phyloP scores from a whole-genome alignment of 2,888 invertebrate genomes.

The Eristalis intricaria region DNA sequence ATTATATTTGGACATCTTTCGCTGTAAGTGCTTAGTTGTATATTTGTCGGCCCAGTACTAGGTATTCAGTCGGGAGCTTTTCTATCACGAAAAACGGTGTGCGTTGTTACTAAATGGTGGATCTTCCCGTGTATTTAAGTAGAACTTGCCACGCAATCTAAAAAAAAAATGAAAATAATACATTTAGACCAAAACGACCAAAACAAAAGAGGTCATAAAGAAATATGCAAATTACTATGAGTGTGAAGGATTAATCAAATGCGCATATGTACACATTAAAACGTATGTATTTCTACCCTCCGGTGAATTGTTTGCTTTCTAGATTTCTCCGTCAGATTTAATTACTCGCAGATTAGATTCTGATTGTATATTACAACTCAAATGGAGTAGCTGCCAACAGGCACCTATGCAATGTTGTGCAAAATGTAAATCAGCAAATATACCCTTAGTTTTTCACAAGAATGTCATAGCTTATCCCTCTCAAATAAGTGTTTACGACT shows the following conservation, averaged over 20 bases:
- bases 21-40: no score
- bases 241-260: conserved; percentile 23
- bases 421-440: no score
- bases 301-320: conserved; percentile 38
- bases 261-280: background rate
- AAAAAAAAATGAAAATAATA: conserved; percentile 49
- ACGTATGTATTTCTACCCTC: background rate
- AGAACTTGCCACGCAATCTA: conserved; percentile 86
- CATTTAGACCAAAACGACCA: background rate
- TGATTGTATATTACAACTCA: conserved; percentile 37
- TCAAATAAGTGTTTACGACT: no score
- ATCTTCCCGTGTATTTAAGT: conserved; percentile 85
- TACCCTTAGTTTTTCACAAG: no score
- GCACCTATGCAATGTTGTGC: background rate
- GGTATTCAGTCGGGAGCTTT: background rate
- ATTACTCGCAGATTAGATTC: conserved; percentile 39
- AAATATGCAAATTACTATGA: background rate
- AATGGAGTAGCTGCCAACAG: conserved; percentile 9
- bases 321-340: conserved; percentile 49
- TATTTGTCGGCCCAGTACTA: conserved; percentile 68
- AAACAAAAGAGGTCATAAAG: background rate
- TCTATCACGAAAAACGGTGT: conserved; percentile 45
- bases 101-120: conserved; percentile 85
- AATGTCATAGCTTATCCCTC: no score
- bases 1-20: background rate